Evolutionary conservation across 2,888 invertebrate genomes (phyloP).

Genomic region (Fissipunctia ypsillon): DNA sequence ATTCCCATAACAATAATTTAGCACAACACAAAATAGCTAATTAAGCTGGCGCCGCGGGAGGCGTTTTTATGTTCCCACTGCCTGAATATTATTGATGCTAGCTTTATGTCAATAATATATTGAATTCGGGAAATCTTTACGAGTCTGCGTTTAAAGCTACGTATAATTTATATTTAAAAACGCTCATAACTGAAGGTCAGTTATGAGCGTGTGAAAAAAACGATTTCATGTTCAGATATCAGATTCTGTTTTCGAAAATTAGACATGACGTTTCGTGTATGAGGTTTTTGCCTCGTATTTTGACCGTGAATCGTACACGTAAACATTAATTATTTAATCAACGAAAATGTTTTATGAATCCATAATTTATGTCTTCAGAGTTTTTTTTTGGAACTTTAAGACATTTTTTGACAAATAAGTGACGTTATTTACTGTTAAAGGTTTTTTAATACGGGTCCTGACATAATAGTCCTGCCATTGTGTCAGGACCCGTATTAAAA

Average conservation of each 20-base stretch:
- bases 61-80: constrained; percentile 57
- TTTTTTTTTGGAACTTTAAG: background rate
- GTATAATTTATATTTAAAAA: constrained; percentile 39
- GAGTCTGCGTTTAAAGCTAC: constrained; percentile 32
- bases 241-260: constrained; percentile 40
- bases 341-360: constrained; percentile 25
- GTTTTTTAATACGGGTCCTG: background rate
- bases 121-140: constrained; percentile 51
- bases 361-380: background rate
- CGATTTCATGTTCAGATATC: constrained; percentile 14
- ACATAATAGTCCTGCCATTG: background rate
- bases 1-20: constrained; percentile 46
- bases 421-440: background rate
- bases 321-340: constrained; percentile 40
- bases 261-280: constrained; percentile 27
- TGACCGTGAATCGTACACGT: constrained; percentile 43
- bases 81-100: constrained; percentile 55
- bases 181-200: constrained; percentile 16
- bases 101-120: constrained; percentile 58
- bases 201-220: constrained; percentile 10
- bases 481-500: background rate
- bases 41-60: constrained; percentile 58
- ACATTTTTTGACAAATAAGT: background rate
- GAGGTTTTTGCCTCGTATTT: constrained; percentile 35
- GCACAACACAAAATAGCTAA: constrained; percentile 52